Evolutionary conservation across 2,888 invertebrate genomes (phyloP), one percentile per base, ranked within the genome.

Genomic region (Oasisia sp.): DNA sequence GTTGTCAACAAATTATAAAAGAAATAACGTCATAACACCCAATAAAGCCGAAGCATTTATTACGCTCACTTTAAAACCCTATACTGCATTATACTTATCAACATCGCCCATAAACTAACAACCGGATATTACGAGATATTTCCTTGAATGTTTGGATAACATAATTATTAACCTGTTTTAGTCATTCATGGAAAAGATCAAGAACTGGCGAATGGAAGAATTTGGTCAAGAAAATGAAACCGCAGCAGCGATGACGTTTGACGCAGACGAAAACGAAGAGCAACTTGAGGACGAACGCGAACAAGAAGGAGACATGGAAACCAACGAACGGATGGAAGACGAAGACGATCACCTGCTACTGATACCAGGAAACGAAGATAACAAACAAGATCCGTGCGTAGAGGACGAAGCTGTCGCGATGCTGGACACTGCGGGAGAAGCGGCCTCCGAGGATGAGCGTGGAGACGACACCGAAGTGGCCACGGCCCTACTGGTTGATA

Each of bases 131-230:
- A 74, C 19, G 27, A 19, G 74, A 74, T 74, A 74, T 74, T 74
- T 74, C n/a, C 74, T 27, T 5, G 27, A 74, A n/a, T 27, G 27
- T 74, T n/a, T 74, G 74, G 27, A 0, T 27, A 27, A 74, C n/a
- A 27, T 27, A n/a, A 19, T 27, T 27, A 27, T 74, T 27, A 7
- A 74, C n/a, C 7, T 27, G 7, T 74, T 74, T 74, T 27, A 74
- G 74, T 74, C 74, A 74, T 74, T 74, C n/a, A n/a, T 74, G 74
- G 74, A 74, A 74, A 74, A 74, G 74, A 74, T 74, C 74, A 74
- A 14, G 27, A 74, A 27, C 74, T 74, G 74, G 74, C 19, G 74
- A 74, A 74, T 74, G 74, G 74, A 74, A 74, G 74, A 74, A 7
- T 7, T 74, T 7, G 27, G 74, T 74, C 27, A 74, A 74, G 19